Evolutionary conservation across 2,113 vertebrate genomes (phyloP).

Genomic region (Cephalopholis sonnerati): DNA sequence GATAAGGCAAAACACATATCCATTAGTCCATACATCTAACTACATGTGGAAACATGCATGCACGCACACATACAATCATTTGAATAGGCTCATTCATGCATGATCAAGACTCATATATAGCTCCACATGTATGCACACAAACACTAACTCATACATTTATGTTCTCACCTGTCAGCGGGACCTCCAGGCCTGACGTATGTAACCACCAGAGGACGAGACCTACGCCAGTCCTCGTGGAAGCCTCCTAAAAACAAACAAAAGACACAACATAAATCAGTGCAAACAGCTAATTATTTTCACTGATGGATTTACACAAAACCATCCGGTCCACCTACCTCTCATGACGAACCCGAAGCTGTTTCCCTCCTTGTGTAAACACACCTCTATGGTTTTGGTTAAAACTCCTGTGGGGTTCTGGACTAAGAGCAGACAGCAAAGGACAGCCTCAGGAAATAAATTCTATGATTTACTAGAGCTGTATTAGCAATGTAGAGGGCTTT

Average conservation of each 20-base stretch:
- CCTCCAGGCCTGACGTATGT: conserved; percentile 93
- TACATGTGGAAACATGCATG: conserved; percentile 21
- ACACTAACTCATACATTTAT: background rate
- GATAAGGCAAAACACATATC: no score
- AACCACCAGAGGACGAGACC: conserved; percentile 93
- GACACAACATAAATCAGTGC: background rate
- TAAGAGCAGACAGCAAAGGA: conserved; percentile 61
- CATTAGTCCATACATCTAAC: background rate
- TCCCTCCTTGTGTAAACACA: conserved; percentile 95
- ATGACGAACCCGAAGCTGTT: conserved; percentile 98
- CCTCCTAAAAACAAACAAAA: conserved; percentile 86
- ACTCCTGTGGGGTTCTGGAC: conserved; percentile 90
- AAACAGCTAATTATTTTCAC: background rate
- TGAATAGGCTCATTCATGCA: conserved; percentile 36
- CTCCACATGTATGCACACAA: conserved; percentile 14
- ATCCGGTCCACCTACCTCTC: conserved; percentile 85
- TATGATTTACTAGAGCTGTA: background rate
- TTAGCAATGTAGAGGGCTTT: background rate
- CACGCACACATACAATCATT: conserved; percentile 15
- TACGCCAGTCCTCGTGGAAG: conserved; percentile 95
- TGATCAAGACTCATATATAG: conserved; percentile 4
- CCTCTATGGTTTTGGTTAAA: conserved; percentile 93
- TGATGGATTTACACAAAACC: background rate
- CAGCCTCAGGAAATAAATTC: background rate
- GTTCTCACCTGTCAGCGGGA: conserved; percentile 94